Base-by-base conservation (phyloP, 2,888 invertebrate genomes). In the Cenopis cana region DNA sequence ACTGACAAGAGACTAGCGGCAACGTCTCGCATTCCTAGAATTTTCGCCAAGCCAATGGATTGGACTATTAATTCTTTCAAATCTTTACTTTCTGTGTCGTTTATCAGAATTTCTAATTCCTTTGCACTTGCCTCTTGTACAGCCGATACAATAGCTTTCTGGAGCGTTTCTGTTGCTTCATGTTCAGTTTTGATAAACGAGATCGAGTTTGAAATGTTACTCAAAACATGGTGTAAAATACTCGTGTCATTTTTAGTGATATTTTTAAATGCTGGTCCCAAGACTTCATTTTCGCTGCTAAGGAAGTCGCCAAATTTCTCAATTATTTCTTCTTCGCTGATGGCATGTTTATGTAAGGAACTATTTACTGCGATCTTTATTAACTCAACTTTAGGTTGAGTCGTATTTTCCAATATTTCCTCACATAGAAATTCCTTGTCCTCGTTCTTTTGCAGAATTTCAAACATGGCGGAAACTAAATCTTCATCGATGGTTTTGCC, bases 1-100 rank as follows among this genome's bases (percentile, higher is more conserved):
- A 95, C 83, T 18, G 92, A 88, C 61, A 94, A 79, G 33, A 96
- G 87, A 62, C 94, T 94, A 65, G 91, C 91, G 0, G 95, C 95
- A 0, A 95, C 95, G 14, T 95, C 95, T 74, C 94, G 93, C 91
- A 96, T 93, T 3, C 96, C 96, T 20, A 97, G 87, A 56, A 96
- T 95, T 86, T 94, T 95, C 0, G 96, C 96, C 18, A 97, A 91
- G 24, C 96, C 95, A 0, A 95, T 91, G 0, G 96, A 96, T 84
- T 96, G 96, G 5, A 94, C 85, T 11, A 96, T 87, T 74, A 94
- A 78, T 78, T 91, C 86, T 77, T 89, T 91, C 3, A 94, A 75
- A 69, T 89, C 89, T 73, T 91, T 87, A 24, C 90, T 87, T 64
- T 94, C 88, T 46, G 93, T 90, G 55, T 93, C 91, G 71, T 93